phyloP scores from a whole-genome alignment of 2,797 vertebrate species.

The Neoniphon sammara region DNA sequence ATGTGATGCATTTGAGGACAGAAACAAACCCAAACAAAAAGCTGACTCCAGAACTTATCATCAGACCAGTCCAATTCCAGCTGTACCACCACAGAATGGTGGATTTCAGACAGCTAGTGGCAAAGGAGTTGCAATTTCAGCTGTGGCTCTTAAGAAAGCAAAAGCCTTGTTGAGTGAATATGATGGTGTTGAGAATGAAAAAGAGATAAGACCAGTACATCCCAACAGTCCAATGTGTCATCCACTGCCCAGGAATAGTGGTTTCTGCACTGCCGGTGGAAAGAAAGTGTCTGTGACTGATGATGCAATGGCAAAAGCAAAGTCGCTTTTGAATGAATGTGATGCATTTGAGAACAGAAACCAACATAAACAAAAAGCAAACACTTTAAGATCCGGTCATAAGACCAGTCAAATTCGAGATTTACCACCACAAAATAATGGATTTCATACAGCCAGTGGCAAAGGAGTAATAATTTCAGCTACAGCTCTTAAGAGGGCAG shows the following conservation, averaged over 20 bases:
- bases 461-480: conserved; percentile 82
- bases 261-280: conserved; percentile 82
- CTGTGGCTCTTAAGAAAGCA: conserved; percentile 83
- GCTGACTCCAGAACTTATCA: conserved; percentile 44
- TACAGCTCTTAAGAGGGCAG: conserved; percentile 81
- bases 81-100: conserved; percentile 62
- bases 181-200: conserved; percentile 25
- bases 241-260: conserved; percentile 47
- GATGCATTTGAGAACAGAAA: conserved; percentile 45
- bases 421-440: conserved; percentile 64
- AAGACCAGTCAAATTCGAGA: conserved; percentile 37
- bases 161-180: conserved; percentile 69
- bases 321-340: conserved; percentile 80
- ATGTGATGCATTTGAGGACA: conserved; percentile 50
- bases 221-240: not conserved
- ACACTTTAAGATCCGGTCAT: conserved; percentile 42
- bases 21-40: conserved; percentile 21
- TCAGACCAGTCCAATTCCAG: conserved; percentile 39
- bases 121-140: conserved; percentile 82
- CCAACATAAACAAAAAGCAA: conserved; percentile 19
- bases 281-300: conserved; percentile 82
- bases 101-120: conserved; percentile 82
- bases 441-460: conserved; percentile 81
- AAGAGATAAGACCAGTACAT: not conserved
- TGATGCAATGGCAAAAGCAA: conserved; percentile 81